Evolutionary conservation across 2,113 vertebrate genomes (phyloP).

Genomic region (Cynoglossus semilaevis): DNA sequence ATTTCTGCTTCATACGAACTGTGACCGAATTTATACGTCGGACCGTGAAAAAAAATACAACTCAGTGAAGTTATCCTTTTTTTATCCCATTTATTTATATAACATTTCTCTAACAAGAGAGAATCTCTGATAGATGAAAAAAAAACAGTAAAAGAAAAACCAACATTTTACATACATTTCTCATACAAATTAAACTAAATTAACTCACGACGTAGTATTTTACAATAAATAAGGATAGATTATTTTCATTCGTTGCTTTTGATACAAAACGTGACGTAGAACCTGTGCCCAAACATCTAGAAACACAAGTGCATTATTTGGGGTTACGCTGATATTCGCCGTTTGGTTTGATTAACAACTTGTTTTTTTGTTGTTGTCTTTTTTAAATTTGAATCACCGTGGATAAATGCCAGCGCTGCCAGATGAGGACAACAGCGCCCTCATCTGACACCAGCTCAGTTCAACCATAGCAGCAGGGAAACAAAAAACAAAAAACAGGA

Average conservation of each 20-base stretch:
- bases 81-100: background rate
- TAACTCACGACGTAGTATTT: conserved; percentile 19
- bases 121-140: background rate
- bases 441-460: too few species aligned
- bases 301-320: conserved; percentile 59
- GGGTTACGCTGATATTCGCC: conserved; percentile 24
- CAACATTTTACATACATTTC: conserved; percentile 46
- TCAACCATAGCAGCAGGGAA: too few species aligned
- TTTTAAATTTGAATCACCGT: too few species aligned
- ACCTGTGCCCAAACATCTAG: conserved; percentile 38
- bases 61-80: too few species aligned
- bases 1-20: too few species aligned
- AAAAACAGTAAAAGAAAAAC: background rate
- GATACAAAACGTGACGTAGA: conserved; percentile 33
- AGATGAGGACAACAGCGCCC: too few species aligned
- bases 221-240: conserved; percentile 73
- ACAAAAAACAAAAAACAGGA: too few species aligned
- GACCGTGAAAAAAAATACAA: too few species aligned
- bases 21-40: too few species aligned
- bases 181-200: conserved; percentile 33
- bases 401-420: too few species aligned
- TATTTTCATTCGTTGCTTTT: conserved; percentile 38
- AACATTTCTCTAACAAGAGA: background rate
- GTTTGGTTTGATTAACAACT: too few species aligned
- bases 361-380: too few species aligned